These are phyloP conservation scores for Calonectris borealis DNA, from an alignment of 2,113 vertebrate genomes.

Conservation along the genomic window DNA sequence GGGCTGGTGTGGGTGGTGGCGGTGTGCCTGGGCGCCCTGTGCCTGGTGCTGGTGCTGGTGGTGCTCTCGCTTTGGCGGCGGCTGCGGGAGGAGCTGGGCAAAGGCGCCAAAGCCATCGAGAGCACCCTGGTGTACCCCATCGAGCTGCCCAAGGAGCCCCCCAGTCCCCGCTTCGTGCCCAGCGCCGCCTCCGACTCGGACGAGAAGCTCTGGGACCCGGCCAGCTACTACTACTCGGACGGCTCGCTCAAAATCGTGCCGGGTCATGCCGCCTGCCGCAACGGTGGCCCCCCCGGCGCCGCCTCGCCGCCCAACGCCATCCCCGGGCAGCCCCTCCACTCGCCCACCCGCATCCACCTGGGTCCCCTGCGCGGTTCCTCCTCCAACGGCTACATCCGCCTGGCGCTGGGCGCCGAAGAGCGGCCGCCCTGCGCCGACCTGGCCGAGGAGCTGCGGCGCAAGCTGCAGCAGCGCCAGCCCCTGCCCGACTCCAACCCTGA, in stretches of 20 bases:
- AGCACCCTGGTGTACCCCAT: constrained; percentile 94
- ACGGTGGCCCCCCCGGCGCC: constrained; percentile 75
- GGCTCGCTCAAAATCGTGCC: constrained; percentile 97
- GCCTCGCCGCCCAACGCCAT: constrained; percentile 74
- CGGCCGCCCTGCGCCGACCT: constrained; percentile 80
- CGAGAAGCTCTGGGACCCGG: constrained; percentile 91
- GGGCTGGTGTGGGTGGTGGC: constrained; percentile 91
- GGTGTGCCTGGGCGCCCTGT: constrained; percentile 86
- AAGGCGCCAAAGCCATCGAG: constrained; percentile 86
- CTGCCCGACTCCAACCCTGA: constrained; percentile 95
- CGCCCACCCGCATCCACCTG: constrained; percentile 87
- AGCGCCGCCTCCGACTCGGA: constrained; percentile 83
- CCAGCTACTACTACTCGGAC: constrained; percentile 93
- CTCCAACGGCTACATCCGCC: constrained; percentile 94
- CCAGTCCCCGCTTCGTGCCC: constrained; percentile 83
- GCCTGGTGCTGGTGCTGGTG: constrained; percentile 82
- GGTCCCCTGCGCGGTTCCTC: constrained; percentile 88
- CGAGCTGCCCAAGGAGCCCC: constrained; percentile 89
- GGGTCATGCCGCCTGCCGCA: constrained; percentile 87
- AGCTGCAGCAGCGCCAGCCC: constrained; percentile 89
- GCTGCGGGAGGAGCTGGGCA: constrained; percentile 86
- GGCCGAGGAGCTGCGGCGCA: constrained; percentile 77
- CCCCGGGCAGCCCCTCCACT: constrained; percentile 91
- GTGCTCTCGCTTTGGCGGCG: constrained; percentile 88
- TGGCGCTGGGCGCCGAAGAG: constrained; percentile 88